Base-by-base conservation (phyloP, 64 coral and sea anemone genomes). In the Cladopsammia gracilis region DNA sequence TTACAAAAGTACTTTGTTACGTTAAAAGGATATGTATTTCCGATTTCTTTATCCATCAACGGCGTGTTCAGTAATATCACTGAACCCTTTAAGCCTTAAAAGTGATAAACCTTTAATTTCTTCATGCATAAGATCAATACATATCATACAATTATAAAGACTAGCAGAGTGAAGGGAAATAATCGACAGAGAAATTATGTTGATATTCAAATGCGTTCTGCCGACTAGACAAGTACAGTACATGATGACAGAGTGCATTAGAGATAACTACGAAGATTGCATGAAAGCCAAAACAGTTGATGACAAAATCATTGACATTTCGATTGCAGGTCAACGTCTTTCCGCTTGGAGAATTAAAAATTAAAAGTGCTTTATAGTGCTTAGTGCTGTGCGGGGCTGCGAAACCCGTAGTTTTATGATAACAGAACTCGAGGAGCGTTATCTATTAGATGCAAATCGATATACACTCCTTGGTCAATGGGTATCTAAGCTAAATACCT, bases 281-380 rank as follows among this genome's bases (percentile, higher is more conserved):
- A 25, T 69, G 73, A 51, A 53, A 2, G 15, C 16, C 16, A 76
- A 51, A 76, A 45, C 47, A 50, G 45, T 51, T 50, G 73, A 76
- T 76, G 47, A 52, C 48, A 51, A 76, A 76, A 76, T 76, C 47
- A 43, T 52, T 76, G 73, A 76, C 73, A 76, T 76, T 52, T 76
- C 7, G 8, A 50, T 76, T 3, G 20, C 47, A 76, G 73, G 73
- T 53, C 73, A 76, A 76, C 18, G 19, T 52, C 6, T 16, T 47
- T 18, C 20, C 65, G 65, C 8, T 20, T 64, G 11, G 13, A 19
- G 61, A 69, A 25, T 8, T 69, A 4, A 25, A 20, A 69, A 25
- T n/a, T n/a, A n/a, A 69, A 6, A 8, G 19, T 19, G 7, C 23
- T n/a, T n/a, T n/a, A 0, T 4, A 4, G 9, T 11, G 61, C 61